Conservation (phyloP, 1,140 invertebrate species). For the Bombyx mandarina region DNA sequence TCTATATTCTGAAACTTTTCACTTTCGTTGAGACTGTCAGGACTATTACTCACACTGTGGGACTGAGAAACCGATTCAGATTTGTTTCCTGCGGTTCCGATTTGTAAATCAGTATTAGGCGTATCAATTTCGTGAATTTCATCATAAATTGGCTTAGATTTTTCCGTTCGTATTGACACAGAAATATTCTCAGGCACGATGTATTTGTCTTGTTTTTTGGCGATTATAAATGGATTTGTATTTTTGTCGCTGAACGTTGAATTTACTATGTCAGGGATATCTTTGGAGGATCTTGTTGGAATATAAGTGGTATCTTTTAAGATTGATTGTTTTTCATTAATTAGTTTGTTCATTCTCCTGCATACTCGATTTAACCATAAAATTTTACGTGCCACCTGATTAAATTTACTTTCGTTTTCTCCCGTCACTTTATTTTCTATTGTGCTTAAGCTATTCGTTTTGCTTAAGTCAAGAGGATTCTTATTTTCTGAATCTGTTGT, state of each 20-base stretch:
- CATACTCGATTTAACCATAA: slow-evolving; percentile 45
- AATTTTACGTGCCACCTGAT: slow-evolving; percentile 35
- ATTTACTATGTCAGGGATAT: slow-evolving; percentile 63
- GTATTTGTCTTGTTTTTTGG: slow-evolving; percentile 34
- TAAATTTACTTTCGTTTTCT: slow-evolving; percentile 29
- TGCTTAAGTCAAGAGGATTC: neutral
- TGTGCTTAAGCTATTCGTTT: neutral
- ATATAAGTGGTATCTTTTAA: slow-evolving; percentile 11
- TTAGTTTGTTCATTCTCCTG: slow-evolving; percentile 34
- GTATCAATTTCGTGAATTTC: slow-evolving; percentile 1
- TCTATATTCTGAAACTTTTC: slow-evolving; percentile 18
- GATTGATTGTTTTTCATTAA: slow-evolving; percentile 21
- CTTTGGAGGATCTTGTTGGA: slow-evolving; percentile 22
- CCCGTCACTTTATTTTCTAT: neutral
- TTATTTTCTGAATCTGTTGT: slow-evolving; percentile 24
- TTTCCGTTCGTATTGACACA: slow-evolving; percentile 49
- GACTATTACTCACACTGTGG: slow-evolving; percentile 3
- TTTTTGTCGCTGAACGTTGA: slow-evolving; percentile 49
- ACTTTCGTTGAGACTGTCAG: slow-evolving; percentile 13
- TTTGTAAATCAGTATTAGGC: neutral
- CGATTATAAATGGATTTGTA: slow-evolving; percentile 24
- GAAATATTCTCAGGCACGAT: slow-evolving; percentile 56
- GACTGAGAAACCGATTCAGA: too few relatives aligned
- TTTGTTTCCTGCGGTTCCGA: too few relatives aligned
- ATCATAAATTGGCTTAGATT: slow-evolving; percentile 21